Percentiles rank a stretch among this genome's conserved stretches.
Evolutionary conservation across 2,888 invertebrate species (phyloP).

Genomic region (Drosophila parthenogenetica): DNA sequence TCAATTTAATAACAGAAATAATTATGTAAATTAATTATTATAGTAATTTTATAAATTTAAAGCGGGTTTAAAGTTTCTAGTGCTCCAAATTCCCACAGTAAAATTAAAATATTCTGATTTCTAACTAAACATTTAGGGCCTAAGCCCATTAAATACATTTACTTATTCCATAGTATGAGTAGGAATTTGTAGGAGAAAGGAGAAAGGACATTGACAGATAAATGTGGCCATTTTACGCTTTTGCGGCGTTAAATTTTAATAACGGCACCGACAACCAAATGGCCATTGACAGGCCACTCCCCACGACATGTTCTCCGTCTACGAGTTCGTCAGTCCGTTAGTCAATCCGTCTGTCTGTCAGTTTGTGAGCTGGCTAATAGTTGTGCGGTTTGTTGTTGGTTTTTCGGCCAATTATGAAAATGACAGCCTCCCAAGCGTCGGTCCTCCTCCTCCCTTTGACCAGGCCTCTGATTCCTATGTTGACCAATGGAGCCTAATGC

Average conservation of each 20-base stretch:
- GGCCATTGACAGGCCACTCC: slow-evolving; percentile 37
- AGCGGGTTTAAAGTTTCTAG: no score
- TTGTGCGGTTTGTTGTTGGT: slow-evolving; percentile 70
- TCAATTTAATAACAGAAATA: no score
- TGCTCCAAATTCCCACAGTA: no score
- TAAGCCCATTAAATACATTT: no score
- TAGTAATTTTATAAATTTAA: no score
- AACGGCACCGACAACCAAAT: slow-evolving; percentile 60
- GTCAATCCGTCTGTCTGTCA: slow-evolving; percentile 23
- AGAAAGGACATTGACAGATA: slow-evolving; percentile 61
- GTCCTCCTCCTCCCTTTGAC: background rate
- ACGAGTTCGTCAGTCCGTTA: background rate
- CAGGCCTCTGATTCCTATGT: slow-evolving; percentile 19
- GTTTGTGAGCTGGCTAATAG: slow-evolving; percentile 66
- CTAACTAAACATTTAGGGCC: no score
- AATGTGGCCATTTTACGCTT: slow-evolving; percentile 80
- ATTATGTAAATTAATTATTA: no score
- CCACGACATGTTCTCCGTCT: background rate
- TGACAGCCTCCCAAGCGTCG: slow-evolving; percentile 45
- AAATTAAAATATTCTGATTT: no score
- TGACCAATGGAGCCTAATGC: slow-evolving; percentile 64
- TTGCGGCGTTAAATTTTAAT: slow-evolving; percentile 78
- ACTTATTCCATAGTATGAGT: no score
- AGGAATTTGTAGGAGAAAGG: background rate
- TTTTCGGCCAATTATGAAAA: slow-evolving; percentile 78